Evolutionary conservation across 2,888 invertebrate genomes (phyloP).

Genomic region (Clanis bilineata): DNA sequence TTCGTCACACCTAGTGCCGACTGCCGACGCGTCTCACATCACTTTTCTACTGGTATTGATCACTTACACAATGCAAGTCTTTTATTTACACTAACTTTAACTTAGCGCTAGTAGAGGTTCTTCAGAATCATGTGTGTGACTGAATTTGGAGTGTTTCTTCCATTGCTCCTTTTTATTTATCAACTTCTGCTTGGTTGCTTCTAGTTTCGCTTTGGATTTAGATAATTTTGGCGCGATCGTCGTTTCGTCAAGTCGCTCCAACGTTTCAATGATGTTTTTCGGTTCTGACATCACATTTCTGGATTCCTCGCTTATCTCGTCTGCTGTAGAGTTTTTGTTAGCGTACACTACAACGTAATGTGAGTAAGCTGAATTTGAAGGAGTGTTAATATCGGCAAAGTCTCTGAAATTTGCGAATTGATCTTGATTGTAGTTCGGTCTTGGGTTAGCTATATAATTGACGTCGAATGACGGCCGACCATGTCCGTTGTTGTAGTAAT

Average conservation of each 20-base stretch:
- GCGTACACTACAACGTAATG: conserved; percentile 92
- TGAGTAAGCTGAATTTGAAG: conserved; percentile 89
- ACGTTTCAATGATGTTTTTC: conserved; percentile 92
- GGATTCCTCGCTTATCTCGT: conserved; percentile 74
- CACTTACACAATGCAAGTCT: conserved; percentile 74
- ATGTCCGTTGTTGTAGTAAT: conserved; percentile 86
- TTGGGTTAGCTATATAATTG: conserved; percentile 85
- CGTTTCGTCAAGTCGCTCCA: conserved; percentile 86
- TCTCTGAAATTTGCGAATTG: conserved; percentile 95
- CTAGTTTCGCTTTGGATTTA: conserved; percentile 85
- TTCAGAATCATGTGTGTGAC: conserved; percentile 76
- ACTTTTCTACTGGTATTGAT: conserved; percentile 52
- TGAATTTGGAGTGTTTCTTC: conserved; percentile 66
- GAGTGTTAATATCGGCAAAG: conserved; percentile 94
- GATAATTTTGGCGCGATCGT: conserved; percentile 76
- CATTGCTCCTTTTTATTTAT: conserved; percentile 70
- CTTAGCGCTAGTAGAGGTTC: conserved; percentile 87
- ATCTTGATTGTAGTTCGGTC: conserved; percentile 89
- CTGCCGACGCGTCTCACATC: conserved; percentile 44
- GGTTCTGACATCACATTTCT: conserved; percentile 79
- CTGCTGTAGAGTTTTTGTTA: conserved; percentile 87
- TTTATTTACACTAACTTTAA: conserved; percentile 76
- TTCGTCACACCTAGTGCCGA: conserved; percentile 47
- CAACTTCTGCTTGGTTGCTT: conserved; percentile 72
- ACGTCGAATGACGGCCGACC: conserved; percentile 85